Evolutionary conservation across 2,888 invertebrate genomes (phyloP).

Genomic region (Cataglyphis rosenhaueri): DNA sequence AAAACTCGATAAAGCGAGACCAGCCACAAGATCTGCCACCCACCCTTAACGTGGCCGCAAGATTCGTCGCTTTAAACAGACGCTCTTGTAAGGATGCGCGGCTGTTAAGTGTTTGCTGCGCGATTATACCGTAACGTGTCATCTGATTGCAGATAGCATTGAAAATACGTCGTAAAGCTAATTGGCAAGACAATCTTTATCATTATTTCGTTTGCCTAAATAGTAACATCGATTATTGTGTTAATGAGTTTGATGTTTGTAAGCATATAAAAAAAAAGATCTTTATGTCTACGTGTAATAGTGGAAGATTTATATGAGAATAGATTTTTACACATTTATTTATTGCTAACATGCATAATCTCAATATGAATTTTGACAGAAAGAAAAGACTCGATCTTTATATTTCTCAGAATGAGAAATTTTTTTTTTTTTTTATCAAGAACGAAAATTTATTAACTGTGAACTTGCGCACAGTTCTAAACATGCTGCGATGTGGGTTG

Average conservation of each 20-base stretch:
- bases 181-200: background rate
- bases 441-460: conserved; percentile 13
- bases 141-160: background rate
- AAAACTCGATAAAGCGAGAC: conserved; percentile 72
- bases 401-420: conserved; percentile 6
- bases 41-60: conserved; percentile 36
- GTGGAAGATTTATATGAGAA: background rate
- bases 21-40: conserved; percentile 12
- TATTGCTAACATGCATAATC: background rate
- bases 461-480: conserved; percentile 5
- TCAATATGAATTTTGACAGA: background rate
- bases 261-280: background rate
- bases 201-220: background rate
- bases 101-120: background rate
- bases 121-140: conserved; percentile 5
- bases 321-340: background rate
- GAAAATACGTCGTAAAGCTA: background rate
- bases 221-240: background rate
- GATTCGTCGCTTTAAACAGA: conserved; percentile 35
- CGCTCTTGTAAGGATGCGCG: background rate
- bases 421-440: background rate
- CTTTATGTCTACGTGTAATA: background rate
- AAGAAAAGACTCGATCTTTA: background rate
- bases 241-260: background rate
- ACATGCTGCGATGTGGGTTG: conserved; percentile 20